Evolutionary conservation across 1,140 invertebrate species (phyloP).

Genomic region (Delia radicum): DNA sequence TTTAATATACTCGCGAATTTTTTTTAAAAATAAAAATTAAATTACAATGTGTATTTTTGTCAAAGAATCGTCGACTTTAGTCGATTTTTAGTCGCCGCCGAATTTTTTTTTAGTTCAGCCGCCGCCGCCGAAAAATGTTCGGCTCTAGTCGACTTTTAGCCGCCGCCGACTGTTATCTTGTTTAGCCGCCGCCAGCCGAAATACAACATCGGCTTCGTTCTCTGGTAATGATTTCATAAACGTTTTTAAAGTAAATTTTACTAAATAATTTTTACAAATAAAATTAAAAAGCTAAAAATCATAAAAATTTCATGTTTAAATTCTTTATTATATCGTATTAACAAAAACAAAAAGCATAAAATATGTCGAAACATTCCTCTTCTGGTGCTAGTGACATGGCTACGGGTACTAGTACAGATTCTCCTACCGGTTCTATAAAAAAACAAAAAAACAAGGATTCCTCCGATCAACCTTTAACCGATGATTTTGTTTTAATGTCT

Average conservation of each 20-base stretch:
- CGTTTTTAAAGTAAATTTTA: not conserved
- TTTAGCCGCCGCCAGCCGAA: too few relatives aligned
- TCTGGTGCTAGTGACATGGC: not conserved
- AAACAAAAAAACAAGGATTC: not conserved
- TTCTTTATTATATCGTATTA: not conserved
- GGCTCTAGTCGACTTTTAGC: too few relatives aligned
- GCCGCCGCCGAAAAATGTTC: too few relatives aligned
- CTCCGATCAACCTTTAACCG: not conserved
- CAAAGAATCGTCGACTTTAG: too few relatives aligned
- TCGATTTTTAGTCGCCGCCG: too few relatives aligned
- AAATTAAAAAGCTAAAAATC: too few relatives aligned
- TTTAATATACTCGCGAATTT: too few relatives aligned
- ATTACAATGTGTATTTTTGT: too few relatives aligned
- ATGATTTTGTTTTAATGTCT: constrained; percentile 6
- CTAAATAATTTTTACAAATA: not conserved
- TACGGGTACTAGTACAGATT: not conserved
- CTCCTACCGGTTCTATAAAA: not conserved
- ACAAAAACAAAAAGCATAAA: not conserved
- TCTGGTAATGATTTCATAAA: not conserved
- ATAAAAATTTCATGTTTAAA: not conserved
- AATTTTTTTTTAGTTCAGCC: too few relatives aligned
- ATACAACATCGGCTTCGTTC: too few relatives aligned
- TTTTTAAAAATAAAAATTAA: too few relatives aligned
- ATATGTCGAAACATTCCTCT: not conserved
- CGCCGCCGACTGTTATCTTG: too few relatives aligned